Conservation (phyloP, 2,113 vertebrate species). For the Narcine bancroftii region DNA sequence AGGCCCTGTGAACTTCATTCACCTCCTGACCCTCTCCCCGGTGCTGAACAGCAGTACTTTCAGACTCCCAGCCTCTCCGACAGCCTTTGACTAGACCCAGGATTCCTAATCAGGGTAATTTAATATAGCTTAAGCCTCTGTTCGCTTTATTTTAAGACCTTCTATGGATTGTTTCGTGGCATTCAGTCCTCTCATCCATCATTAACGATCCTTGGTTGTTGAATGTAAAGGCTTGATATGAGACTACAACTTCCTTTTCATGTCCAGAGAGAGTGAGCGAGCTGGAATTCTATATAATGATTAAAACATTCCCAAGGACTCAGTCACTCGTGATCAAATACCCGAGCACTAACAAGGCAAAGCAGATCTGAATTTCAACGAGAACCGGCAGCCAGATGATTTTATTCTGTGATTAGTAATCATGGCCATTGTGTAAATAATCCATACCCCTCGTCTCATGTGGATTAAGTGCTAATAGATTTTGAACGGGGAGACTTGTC, state of each 20-base stretch:
- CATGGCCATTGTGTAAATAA: constrained; percentile 32
- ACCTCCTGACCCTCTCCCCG: constrained; percentile 87
- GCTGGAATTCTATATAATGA: constrained; percentile 69
- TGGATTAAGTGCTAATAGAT: constrained; percentile 49
- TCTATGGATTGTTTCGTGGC: constrained; percentile 87
- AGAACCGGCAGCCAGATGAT: constrained; percentile 3
- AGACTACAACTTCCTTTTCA: constrained; percentile 69
- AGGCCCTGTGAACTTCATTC: constrained; percentile 85
- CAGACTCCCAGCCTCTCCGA: constrained; percentile 74
- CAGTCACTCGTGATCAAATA: constrained; percentile 47
- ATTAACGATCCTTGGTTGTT: constrained; percentile 69
- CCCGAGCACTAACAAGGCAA: constrained; percentile 24
- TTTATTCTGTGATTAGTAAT: constrained; percentile 34
- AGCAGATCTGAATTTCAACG: constrained; percentile 16
- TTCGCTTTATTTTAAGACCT: constrained; percentile 75
- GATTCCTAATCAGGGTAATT: constrained; percentile 98
- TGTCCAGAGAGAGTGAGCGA: constrained; percentile 59
- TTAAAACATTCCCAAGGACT: constrained; percentile 68
- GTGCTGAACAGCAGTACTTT: constrained; percentile 80
- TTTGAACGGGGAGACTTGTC: constrained; percentile 43
- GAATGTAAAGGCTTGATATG: constrained; percentile 68
- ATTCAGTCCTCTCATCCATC: constrained; percentile 77
- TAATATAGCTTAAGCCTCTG: constrained; percentile 93
- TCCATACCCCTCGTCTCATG: constrained; percentile 38
- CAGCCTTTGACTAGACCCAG: constrained; percentile 79